Evolutionary conservation across 2,888 invertebrate species (phyloP).

Genomic region (Athalia rosae): DNA sequence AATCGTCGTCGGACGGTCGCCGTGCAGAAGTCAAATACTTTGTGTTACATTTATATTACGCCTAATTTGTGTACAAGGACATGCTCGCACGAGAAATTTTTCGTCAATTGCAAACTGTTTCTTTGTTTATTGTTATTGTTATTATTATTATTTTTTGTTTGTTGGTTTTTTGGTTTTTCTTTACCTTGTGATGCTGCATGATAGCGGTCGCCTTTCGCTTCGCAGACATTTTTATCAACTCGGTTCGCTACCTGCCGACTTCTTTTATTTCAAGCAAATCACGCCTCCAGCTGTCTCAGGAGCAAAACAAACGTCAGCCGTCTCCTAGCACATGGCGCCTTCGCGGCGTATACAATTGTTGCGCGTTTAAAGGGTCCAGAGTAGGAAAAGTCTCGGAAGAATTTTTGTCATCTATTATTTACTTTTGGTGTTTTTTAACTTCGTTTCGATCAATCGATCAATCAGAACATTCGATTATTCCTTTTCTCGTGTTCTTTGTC

Average conservation of each 20-base stretch:
- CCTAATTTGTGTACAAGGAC: background rate
- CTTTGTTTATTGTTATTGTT: too few species aligned
- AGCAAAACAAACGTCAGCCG: constrained; percentile 57
- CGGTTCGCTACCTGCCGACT: background rate
- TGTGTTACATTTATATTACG: background rate
- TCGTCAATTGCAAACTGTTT: constrained; percentile 44
- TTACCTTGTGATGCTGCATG: constrained; percentile 79
- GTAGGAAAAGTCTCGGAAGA: too few species aligned
- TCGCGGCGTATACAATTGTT: constrained; percentile 41
- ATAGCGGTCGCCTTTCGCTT: constrained; percentile 85
- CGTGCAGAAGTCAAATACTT: background rate
- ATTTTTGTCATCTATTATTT: too few species aligned
- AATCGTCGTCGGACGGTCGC: too few species aligned
- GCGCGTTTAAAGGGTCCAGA: background rate
- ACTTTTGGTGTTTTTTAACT: too few species aligned
- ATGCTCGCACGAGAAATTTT: too few species aligned
- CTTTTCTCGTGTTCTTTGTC: too few species aligned
- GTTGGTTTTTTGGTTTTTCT: too few species aligned
- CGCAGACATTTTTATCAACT: constrained; percentile 77
- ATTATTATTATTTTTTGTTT: too few species aligned
- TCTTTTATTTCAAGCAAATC: constrained; percentile 44
- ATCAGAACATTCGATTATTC: too few species aligned
- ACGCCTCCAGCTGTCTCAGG: constrained; percentile 48
- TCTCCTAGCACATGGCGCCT: constrained; percentile 62
- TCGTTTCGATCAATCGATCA: too few species aligned